Base-by-base conservation (phyloP, 1,140 invertebrate species). In the Cecropterus lyciades region DNA sequence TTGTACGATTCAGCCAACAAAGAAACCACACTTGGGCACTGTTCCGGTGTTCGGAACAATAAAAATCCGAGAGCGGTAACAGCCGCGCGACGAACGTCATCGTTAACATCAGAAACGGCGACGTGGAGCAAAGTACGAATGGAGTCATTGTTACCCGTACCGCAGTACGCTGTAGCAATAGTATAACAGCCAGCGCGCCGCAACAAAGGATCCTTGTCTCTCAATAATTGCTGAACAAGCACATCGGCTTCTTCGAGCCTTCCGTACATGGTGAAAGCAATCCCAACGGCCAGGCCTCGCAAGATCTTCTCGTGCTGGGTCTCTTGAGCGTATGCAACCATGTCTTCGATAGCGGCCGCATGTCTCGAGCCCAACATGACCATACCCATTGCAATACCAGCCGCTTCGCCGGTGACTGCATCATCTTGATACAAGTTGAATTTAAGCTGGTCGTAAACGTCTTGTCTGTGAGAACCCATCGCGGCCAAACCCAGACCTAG, bases 251-350 rank as follows among this genome's bases (percentile, higher is more conserved):
- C 98, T 84, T 99, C 99, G 69, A 99, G 93, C 13, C 98, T 95
- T 10, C 98, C 98, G 87, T 99, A 99, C 97, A 99, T 99, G 0
- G 98, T 98, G 51, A 99, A 95, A 1, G 99, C 95, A 69, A 99
- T 99, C 55, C 99, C 98, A 0, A 99, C 96, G 8, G 98, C 98
- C 51, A 99, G 91, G 43, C 99, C 99, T 48, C 99, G 94, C 16
- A 99, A 93, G 79, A 99, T 99, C 92, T 99, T 99, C 85, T 99
- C 99, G 85, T 99, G 99, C 80, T 99, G 98, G 8, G 98, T 99
- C 83, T 99, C 98, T 87, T 96, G 95, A 7, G 97, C 92, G 67
- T 93, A 93, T 1, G 91, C 91, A 30, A 99, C 97, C 98, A 99
- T 99, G 84, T 99, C 98, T 89, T 98, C 96, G 67, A 99, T 97